phyloP scores from a whole-genome alignment of 2,113 vertebrate species.

The Oenanthe melanoleuca region DNA sequence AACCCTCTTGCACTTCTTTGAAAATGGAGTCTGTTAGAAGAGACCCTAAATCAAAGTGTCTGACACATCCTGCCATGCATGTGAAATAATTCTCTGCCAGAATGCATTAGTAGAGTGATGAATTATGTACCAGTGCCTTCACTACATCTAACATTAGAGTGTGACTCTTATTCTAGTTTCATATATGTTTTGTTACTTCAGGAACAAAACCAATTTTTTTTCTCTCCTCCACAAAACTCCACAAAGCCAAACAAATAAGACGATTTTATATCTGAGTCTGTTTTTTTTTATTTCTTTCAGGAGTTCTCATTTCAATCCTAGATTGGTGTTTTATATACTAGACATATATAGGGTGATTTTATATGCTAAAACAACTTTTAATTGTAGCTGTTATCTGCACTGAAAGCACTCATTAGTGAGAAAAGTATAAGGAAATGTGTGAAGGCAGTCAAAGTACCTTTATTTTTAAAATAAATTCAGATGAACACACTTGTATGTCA shows the following conservation, averaged over 20 bases:
- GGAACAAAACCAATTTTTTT: background rate
- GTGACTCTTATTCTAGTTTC: background rate
- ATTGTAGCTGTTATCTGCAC: background rate
- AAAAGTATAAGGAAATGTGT: background rate
- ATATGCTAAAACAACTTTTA: constrained; percentile 6
- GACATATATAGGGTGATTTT: background rate
- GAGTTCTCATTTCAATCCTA: background rate
- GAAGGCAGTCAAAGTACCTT: background rate
- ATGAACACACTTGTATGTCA: background rate
- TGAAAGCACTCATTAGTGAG: background rate
- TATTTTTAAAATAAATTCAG: background rate
- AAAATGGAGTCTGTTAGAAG: background rate
- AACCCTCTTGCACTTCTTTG: background rate
- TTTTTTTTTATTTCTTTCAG: background rate
- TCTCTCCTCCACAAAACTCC: background rate
- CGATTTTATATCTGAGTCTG: background rate
- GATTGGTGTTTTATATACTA: background rate
- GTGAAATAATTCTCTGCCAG: constrained; percentile 29
- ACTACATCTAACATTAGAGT: background rate
- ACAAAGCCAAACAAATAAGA: background rate
- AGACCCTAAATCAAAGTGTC: constrained; percentile 35
- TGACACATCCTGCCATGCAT: background rate
- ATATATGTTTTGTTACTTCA: background rate
- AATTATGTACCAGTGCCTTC: constrained; percentile 4
- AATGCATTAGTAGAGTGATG: background rate